Evolutionary conservation across 2,797 vertebrate genomes (phyloP).

Genomic region (Sebastolobus altivelis): DNA sequence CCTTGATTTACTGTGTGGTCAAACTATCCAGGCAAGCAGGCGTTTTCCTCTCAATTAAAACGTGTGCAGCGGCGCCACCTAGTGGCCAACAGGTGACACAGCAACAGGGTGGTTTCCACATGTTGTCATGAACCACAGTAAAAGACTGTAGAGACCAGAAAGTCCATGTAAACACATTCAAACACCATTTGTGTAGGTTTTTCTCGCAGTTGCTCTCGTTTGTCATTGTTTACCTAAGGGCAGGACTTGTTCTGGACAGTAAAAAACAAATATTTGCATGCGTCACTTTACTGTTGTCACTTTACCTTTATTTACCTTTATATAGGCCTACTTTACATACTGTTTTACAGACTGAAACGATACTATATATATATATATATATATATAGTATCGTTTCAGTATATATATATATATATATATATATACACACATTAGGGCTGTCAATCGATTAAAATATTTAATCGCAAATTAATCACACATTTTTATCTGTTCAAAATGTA

Average conservation of each 20-base stretch:
- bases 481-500: too few relatives aligned
- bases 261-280: background rate
- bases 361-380: too few relatives aligned
- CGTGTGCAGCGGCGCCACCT: conserved; percentile 52
- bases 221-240: conserved; percentile 1
- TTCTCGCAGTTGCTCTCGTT: conserved; percentile 1
- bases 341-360: background rate
- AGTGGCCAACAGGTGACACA: background rate
- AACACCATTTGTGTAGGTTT: background rate
- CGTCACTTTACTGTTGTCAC: too few relatives aligned
- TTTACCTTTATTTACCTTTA: too few relatives aligned
- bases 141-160: background rate
- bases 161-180: background rate
- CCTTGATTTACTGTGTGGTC: conserved; percentile 62
- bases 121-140: background rate
- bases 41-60: conserved; percentile 19
- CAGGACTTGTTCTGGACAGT: background rate
- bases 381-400: too few relatives aligned
- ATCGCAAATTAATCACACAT: too few relatives aligned
- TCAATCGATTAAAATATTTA: too few relatives aligned
- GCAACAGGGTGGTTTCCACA: background rate
- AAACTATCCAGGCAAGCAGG: conserved; percentile 34
- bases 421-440: too few relatives aligned
- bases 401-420: too few relatives aligned
- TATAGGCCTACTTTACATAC: background rate